Evolutionary conservation across 2,113 vertebrate genomes (phyloP), one percentile per base, ranked within the genome.

Genomic region (Mormoops blainvillei): DNA sequence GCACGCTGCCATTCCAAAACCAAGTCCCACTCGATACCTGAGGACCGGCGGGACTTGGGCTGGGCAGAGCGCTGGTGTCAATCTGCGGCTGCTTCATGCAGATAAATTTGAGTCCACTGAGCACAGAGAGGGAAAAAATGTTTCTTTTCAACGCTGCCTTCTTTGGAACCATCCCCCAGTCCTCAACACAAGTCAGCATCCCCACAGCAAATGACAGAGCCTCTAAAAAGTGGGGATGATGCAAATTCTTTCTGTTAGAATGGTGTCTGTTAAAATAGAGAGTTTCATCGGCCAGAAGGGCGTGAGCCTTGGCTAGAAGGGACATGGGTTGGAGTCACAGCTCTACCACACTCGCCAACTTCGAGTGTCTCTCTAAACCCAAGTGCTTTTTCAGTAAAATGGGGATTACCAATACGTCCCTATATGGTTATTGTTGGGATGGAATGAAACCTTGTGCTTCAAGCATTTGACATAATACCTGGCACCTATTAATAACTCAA

Each of bases 281-380:
- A 8, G 20, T n/a, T 54, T 76, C 73, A 4, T n/a, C 1, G 0
- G 20, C 74, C 26, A 22, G n/a, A 24, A 28, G 31, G 50, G 19
- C 9, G 1, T 4, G 48, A 63, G 56, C 24, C 9, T 26, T 24
- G 33, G 43, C 11, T 10, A 0, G n/a, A 1, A 61, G 31, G 24
- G 7, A n/a, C 5, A 0, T 3, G 7, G 20, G 14, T 33, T 1
- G 50, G 38, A 76, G 9, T 56, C 56, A 11, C n/a, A 82, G 52
- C 43, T 56, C 16, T 9, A 8, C 4, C 1, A n/a, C 1, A 0
- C 18, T 38, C 14, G 78, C 73, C 74, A 20, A 26, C 68, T 31
- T 13, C 0, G 31, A 63, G 58, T 8, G 4, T 70, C 83, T 83
- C 18, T 36, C n/a, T 65, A 52, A 58, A n/a, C 26, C 76, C 93